Base-by-base conservation (phyloP, 2,113 vertebrate species). In the Dunckerocampus dactyliophorus region DNA sequence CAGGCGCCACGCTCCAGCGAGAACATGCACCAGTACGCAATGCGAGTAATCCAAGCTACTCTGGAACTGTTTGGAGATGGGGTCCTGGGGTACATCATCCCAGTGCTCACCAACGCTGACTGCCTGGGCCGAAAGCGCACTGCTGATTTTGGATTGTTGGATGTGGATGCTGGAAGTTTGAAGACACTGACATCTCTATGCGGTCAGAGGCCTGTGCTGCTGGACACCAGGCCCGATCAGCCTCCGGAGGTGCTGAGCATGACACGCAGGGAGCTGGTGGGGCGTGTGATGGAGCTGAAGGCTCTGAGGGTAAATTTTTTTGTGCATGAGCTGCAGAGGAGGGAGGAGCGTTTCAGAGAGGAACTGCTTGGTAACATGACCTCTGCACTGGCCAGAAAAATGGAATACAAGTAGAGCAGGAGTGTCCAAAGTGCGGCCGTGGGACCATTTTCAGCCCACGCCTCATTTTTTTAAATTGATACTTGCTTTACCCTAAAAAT, bases 301-400 rank as follows among this genome's bases (percentile, higher is more conserved):
- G 65, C 63, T 7, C 34, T 65, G 47, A 69, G 47, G 61, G 85
- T 80, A 3, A 66, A 76, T 65, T 89, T 14, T 43, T 43, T 86
- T 11, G 21, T 80, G 59, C 89, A 90, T 2, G 81, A 86, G 76
- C 76, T 88, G 62, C 85, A 88, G 65, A 79, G 52, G 56, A 82
- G 57, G 50, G 84, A 89, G 63, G 82, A 89, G 6, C 8, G 12
- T 16, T 43, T 79, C 17, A 80, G 74, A 60, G 76, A 82, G 70
- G 73, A 81, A 74, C 81, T 89, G 61, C 78, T 88, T 0, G 21
- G 54, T 34, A 74, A 87, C 66, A 88, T 89, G 89, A 61, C 77
- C 46, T 66, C 52, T 10, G 42, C 22, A 10, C 68, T 90, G 62
- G 62, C 75, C 10, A 22, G 10, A 43, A 82, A 80, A 72, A 74